Evolutionary conservation across 30 jellyfish, hydroid and myxozoan genomes (phyloP).

Genomic region (Chironex yamaguchii): DNA sequence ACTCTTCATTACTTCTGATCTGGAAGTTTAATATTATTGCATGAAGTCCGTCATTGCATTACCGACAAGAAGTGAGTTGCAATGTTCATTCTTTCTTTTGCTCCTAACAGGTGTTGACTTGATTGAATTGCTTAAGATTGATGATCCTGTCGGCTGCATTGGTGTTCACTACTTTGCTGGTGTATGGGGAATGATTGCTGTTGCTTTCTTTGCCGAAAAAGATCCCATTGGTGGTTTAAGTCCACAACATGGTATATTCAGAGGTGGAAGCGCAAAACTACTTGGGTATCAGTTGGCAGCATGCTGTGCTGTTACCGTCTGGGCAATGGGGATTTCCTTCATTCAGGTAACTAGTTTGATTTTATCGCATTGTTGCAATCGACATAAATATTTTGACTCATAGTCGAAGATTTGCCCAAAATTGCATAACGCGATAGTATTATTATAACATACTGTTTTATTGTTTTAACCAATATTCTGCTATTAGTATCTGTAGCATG

Average conservation of each 20-base stretch:
- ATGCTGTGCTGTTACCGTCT: slow-evolving; percentile 4
- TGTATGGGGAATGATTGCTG: slow-evolving; percentile 33
- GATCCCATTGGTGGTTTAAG: background rate
- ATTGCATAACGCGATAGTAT: too few species aligned
- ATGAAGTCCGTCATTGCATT: too few species aligned
- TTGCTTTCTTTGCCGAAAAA: slow-evolving; percentile 29
- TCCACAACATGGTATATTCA: slow-evolving; percentile 1
- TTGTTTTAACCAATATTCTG: too few species aligned
- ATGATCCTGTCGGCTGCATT: slow-evolving; percentile 48
- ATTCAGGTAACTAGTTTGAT: slow-evolving; percentile 24
- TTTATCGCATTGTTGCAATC: too few species aligned
- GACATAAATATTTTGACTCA: too few species aligned
- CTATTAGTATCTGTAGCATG: too few species aligned
- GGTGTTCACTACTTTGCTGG: slow-evolving; percentile 45
- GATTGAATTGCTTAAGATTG: background rate
- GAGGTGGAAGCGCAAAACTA: slow-evolving; percentile 48
- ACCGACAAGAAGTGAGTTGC: too few species aligned
- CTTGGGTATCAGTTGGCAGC: slow-evolving; percentile 34
- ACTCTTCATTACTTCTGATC: too few species aligned
- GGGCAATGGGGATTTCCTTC: slow-evolving; percentile 24
- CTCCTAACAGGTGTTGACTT: slow-evolving; percentile 77
- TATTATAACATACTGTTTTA: too few species aligned
- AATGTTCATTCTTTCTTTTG: too few species aligned
- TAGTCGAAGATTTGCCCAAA: too few species aligned
- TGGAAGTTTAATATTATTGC: too few species aligned